Base-by-base conservation (phyloP, 2,113 vertebrate species). In the Argyrosomus japonicus region DNA sequence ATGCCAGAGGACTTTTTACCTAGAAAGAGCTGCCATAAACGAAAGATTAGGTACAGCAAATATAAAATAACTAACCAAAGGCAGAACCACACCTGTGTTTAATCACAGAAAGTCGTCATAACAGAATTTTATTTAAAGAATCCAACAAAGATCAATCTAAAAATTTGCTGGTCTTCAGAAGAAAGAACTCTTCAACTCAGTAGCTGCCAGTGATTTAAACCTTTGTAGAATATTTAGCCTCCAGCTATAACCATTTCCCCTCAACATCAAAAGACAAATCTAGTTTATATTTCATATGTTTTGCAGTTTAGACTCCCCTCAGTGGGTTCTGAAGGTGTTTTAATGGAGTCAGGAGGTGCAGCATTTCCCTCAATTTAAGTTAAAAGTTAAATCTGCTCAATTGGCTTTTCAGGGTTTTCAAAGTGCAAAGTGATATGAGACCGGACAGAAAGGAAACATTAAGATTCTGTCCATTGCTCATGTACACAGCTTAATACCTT, bases 401-500 rank as follows among this genome's bases (percentile, higher is more conserved):
- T 53, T 61, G 25, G 27, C 68, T 45, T 64, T 68, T 17, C 14
- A 6, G 40, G 10, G 6, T 27, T 15, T 63, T 62, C 21, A 58
- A 79, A 36, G 10, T 18, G 43, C 32, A 23, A 3, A 12, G 45
- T n/a, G 51, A 74, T 45, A 62, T 75, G 4, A 47, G 27, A 68
- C 6, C 6, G 5, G 65, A 75, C 25, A 67, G 60, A 23, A 12
- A 47, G 40, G 50, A 72, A 47, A 40, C 74, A 58, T 29, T 58
- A 19, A n/a, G 63, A 62, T 67, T 72, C 78, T 62, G 36, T 11
- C 5, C 53, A 21, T 4, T 2, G 15, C 60, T 45, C 63, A 4
- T 48, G 25, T 67, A 54, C 73, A 67, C 61, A 50, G 56, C 45
- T 81, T 71, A 60, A 76, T 32, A 74, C 51, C 17, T 36, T 15